Evolutionary conservation across 2,888 invertebrate genomes (phyloP), one percentile per base, ranked within the genome.

Genomic region (Ptilodon capucinus): DNA sequence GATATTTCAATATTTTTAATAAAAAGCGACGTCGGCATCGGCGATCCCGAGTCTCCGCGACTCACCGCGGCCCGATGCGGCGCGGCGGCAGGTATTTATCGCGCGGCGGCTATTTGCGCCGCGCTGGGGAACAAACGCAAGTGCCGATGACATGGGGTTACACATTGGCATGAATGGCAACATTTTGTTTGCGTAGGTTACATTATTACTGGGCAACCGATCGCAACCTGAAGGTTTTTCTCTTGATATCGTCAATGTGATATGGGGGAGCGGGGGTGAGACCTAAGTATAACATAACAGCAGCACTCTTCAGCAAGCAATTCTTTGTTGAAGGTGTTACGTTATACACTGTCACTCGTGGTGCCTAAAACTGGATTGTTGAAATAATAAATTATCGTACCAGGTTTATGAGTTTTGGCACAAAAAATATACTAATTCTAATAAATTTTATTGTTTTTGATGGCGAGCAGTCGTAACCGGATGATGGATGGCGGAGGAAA

Each of bases 51-150:
- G 16, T 13, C 13, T 13, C 14, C 17, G 34, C 17, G 34, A 13
- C 34, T 13, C 13, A n/a, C 11, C 28, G 21, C 34, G 46, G 39
- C 32, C n/a, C n/a, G n/a, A 44, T 42, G 39, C 25, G 48, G 18
- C 17, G 43, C 16, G 49, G 44, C 48, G 46, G 53, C 46, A 46
- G 49, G 41, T 53, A 49, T 49, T 49, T 49, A 49, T 46, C 43
- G 49, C 40, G 17, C 40, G 25, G 32, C 23, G 14, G 39, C 46
- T 53, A 53, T 53, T 49, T 49, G 46, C 17, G 34, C 34, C 9
- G 30, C 30, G 34, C 34, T 16, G 30, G 13, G 13, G 13, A 13
- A 4, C n/a, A 4, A 0, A 14, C 32, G 32, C 28, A 11, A 11
- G 28, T 28, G 28, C 4, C 8, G 7, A 25, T 32, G 30, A 13